phyloP scores from a whole-genome alignment of 2,797 vertebrate genomes.

The Pelochelys cantorii region DNA sequence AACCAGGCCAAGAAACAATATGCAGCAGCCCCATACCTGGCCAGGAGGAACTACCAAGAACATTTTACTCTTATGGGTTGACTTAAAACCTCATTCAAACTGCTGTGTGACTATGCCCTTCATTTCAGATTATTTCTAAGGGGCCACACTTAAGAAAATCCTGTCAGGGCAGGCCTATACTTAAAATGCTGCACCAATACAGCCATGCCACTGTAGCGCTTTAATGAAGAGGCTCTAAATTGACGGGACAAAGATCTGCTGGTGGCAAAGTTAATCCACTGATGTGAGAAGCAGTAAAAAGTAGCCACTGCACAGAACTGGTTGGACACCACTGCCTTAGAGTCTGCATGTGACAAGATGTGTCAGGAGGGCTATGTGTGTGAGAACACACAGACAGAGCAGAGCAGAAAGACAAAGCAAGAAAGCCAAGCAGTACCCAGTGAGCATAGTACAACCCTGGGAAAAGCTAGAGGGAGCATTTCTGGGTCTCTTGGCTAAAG shows the following conservation, averaged over 20 bases:
- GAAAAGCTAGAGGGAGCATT: neutral
- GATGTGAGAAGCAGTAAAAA: neutral
- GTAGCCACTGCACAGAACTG: too few species aligned
- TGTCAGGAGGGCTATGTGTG: neutral
- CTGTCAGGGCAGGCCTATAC: neutral
- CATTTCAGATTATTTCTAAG: neutral
- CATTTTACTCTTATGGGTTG: neutral
- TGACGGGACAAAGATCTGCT: neutral
- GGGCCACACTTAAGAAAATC: neutral
- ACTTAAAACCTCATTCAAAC: neutral
- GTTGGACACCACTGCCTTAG: too few species aligned
- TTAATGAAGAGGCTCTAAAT: neutral
- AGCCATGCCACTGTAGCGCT: neutral
- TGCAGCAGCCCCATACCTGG: accelerated
- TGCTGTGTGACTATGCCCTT: neutral
- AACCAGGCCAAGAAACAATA: neutral
- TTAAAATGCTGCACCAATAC: neutral
- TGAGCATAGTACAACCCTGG: neutral
- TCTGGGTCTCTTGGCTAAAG: neutral
- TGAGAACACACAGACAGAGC: neutral
- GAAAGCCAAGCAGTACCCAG: neutral
- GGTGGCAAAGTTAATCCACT: neutral
- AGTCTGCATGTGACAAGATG: neutral
- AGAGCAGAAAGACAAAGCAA: neutral
- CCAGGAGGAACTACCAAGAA: neutral